phyloP scores from a whole-genome alignment of 2,888 invertebrate genomes.

The Nomada fucata region DNA sequence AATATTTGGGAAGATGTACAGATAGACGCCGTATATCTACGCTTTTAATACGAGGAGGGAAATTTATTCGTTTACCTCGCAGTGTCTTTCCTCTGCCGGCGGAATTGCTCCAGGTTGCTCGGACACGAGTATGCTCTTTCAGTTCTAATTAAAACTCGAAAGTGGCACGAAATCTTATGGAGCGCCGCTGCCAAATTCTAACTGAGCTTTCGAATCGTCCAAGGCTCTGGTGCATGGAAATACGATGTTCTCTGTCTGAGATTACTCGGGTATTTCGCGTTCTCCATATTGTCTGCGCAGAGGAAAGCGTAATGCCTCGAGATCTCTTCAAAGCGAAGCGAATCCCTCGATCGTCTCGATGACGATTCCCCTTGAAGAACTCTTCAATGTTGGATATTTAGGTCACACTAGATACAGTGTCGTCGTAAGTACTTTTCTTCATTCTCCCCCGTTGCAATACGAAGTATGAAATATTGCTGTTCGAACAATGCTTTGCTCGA shows the following conservation, averaged over 20 bases:
- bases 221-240: constrained; percentile 31
- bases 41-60: background rate
- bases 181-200: too few species aligned
- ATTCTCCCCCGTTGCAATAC: background rate
- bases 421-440: background rate
- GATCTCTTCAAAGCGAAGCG: background rate
- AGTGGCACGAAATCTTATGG: too few species aligned
- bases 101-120: too few species aligned
- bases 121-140: too few species aligned
- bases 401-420: constrained; percentile 15
- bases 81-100: too few species aligned
- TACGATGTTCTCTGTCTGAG: background rate
- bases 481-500: background rate
- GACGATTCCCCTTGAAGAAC: background rate
- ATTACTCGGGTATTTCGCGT: constrained; percentile 28
- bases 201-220: too few species aligned
- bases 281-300: background rate
- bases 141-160: too few species aligned
- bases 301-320: background rate
- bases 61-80: background rate
- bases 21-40: background rate
- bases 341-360: background rate
- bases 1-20: too few species aligned
- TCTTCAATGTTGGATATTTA: background rate
- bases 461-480: background rate